These are phyloP conservation scores for Brachionus calyciflorus DNA, from an alignment of 1,140 invertebrate species.

Conservation along the genomic window DNA sequence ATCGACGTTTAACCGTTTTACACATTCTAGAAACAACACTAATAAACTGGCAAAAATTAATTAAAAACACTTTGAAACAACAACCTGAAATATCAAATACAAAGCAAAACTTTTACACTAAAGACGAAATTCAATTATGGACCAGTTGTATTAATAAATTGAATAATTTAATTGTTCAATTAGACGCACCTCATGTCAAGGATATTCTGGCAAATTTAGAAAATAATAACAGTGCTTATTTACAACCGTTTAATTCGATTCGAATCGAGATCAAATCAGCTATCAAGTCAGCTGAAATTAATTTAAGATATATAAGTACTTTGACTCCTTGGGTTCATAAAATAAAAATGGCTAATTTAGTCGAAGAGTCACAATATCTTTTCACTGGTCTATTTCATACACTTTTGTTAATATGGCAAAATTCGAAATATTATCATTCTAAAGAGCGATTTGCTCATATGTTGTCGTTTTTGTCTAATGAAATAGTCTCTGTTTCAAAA, in stretches of 20 bases:
- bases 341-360: slow-evolving; percentile 53
- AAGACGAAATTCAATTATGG: slow-evolving; percentile 59
- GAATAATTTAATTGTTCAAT: slow-evolving; percentile 56
- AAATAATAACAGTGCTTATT: slow-evolving; percentile 57
- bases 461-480: slow-evolving; percentile 58
- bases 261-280: slow-evolving; percentile 57
- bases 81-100: slow-evolving; percentile 38
- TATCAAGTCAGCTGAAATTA: slow-evolving; percentile 54
- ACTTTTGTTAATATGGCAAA: slow-evolving; percentile 56
- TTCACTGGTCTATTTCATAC: slow-evolving; percentile 59
- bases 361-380: slow-evolving; percentile 52
- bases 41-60: slow-evolving; percentile 61
- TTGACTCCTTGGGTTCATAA: slow-evolving; percentile 54
- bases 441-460: slow-evolving; percentile 58
- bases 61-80: slow-evolving; percentile 51
- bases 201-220: slow-evolving; percentile 59
- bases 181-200: slow-evolving; percentile 56
- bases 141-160: slow-evolving; percentile 54
- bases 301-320: slow-evolving; percentile 55
- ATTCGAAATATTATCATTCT: slow-evolving; percentile 60
- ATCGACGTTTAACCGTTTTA: slow-evolving; percentile 55
- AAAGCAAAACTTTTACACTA: slow-evolving; percentile 54
- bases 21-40: slow-evolving; percentile 61
- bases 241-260: slow-evolving; percentile 56
- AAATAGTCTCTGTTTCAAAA: slow-evolving; percentile 58